Conservation (phyloP, 35 echinoderm and acorn worm species). For the Heliocidaris tuberculata region DNA sequence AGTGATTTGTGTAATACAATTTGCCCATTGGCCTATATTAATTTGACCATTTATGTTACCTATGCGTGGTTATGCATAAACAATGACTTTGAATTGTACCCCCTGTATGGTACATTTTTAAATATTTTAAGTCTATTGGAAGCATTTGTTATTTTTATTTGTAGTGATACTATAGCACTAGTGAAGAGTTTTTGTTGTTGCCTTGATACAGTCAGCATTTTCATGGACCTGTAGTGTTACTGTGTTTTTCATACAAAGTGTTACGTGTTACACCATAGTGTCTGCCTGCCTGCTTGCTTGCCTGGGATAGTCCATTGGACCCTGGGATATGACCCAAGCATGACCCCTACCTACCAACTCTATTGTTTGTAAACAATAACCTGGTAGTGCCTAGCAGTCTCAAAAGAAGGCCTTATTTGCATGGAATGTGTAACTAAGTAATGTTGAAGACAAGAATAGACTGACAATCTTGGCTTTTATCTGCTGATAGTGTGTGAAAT, state of each 20-base stretch:
- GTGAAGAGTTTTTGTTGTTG: not conserved
- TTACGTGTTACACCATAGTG: not conserved
- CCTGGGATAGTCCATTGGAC: not conserved
- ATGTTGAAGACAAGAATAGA: not conserved
- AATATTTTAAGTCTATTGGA: not conserved
- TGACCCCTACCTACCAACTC: not conserved
- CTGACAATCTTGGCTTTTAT: not conserved
- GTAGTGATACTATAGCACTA: not conserved
- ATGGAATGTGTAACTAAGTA: not conserved
- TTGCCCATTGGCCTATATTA: no score
- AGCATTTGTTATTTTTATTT: no score
- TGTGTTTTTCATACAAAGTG: not conserved
- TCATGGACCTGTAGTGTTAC: not conserved
- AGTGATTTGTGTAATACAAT: no score
- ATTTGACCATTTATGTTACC: no score
- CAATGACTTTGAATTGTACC: no score
- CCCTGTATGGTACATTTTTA: not conserved
- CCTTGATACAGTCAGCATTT: not conserved
- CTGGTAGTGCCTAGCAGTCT: not conserved
- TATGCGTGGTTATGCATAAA: no score
- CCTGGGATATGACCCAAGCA: not conserved
- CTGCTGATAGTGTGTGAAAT: not conserved
- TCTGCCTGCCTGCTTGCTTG: not conserved
- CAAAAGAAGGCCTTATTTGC: not conserved
- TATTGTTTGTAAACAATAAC: constrained; percentile 19